Base-by-base conservation (phyloP, 2,888 invertebrate species). In the Neocrepidodera transversa region DNA sequence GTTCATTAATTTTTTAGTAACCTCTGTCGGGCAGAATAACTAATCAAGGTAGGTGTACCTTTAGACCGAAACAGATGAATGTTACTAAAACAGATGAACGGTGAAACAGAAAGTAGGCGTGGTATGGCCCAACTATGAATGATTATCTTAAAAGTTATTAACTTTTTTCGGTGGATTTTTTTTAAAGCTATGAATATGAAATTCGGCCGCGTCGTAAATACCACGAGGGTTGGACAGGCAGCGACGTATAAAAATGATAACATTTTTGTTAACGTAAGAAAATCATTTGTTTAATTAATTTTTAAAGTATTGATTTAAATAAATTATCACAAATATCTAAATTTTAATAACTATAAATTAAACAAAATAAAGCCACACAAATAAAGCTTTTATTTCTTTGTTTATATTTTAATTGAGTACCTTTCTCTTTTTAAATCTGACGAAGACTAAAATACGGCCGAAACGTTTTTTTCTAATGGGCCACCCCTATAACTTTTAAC, bases 81-180 rank as follows among this genome's bases (percentile, higher is more conserved):
- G 56, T 36, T 58, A 42, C 57, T 57, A 55, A 60, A 60, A 61
- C 59, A 54, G 61, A 59, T 59, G 62, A 63, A 60, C 57, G 54
- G 52, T 50, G 57, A 57, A 61, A 61, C 61, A 45, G 58, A 65
- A 60, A 48, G 61, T 65, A 28, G 68, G 68, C 66, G 67, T 64
- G 67, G 56, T 64, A 50, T 55, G 40, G 59, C 59, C 60, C 49
- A 57, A 54, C 65, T 60, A 65, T 64, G 66, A 68, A 65, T 66
- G 66, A 68, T 66, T 61, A 66, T 66, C 64, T 54, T 59, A 54
- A 67, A 65, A 67, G 66, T 67, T 67, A 68, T 68, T 68, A 68
- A 68, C 65, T 68, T 68, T 68, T 68, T 68, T 66, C 47, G 60
- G 43, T 62, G 47, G 45, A 51, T 36, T 56, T 59, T 64, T 56